A percentile compares a stretch with the other conserved stretches of the same genome.
Evolutionary conservation across 2,113 vertebrate species (phyloP).

Genomic region (Prunella fulvescens): DNA sequence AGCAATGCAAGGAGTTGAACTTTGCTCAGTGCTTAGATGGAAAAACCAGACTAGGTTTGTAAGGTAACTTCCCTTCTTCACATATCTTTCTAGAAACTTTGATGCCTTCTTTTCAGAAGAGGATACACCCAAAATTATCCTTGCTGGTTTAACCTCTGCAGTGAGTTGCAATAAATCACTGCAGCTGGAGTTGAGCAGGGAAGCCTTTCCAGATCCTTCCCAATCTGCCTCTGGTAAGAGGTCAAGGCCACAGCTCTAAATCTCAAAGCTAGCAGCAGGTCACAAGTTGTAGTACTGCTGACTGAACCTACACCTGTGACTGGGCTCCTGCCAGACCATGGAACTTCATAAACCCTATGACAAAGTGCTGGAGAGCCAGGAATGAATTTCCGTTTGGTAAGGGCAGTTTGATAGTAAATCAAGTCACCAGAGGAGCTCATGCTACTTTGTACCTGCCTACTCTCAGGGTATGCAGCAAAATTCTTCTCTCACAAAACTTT

Average conservation of each 20-base stretch:
- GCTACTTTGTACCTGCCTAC: not conserved
- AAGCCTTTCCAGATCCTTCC: not conserved
- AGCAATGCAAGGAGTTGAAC: not conserved
- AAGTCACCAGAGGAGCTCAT: not conserved
- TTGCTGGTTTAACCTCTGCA: not conserved
- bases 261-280: not conserved
- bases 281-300: not conserved
- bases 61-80: not conserved
- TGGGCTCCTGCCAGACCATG: not conserved
- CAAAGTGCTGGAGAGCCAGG: not conserved
- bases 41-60: conserved; percentile 17
- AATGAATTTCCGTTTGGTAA: not conserved
- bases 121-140: not conserved
- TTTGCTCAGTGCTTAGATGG: not conserved
- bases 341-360: not conserved
- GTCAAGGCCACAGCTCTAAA: not conserved
- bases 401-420: not conserved
- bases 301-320: not conserved
- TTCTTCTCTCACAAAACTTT: not conserved
- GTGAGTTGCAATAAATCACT: not conserved
- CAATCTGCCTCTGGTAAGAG: not conserved
- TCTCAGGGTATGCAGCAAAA: not conserved
- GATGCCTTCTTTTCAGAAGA: not conserved
- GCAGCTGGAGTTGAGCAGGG: not conserved
- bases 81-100: not conserved